phyloP scores from a whole-genome alignment of 2,797 vertebrate species.

The Pseudochromis fuscus region DNA sequence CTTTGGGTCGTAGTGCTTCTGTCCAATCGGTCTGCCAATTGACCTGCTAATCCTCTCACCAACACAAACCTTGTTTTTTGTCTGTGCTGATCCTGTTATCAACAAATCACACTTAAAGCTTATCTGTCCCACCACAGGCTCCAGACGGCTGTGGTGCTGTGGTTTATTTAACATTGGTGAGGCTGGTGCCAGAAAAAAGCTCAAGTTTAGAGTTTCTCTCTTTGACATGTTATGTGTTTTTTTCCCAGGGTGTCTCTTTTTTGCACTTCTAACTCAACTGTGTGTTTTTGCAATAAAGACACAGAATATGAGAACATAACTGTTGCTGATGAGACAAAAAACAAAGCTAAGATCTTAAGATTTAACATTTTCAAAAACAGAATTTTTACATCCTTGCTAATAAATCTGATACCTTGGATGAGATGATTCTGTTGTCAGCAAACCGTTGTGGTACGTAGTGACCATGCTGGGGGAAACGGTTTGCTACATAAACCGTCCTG shows the following conservation, averaged over 20 bases:
- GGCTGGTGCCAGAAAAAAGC: conserved; percentile 1
- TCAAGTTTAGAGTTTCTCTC: not conserved
- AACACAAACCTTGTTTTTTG: conserved; percentile 9
- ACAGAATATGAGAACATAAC: not conserved
- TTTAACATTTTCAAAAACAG: not conserved
- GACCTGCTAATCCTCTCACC: conserved; percentile 23
- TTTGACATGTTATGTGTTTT: not conserved
- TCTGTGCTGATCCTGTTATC: conserved; percentile 18
- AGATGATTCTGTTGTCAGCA: conserved; percentile 98
- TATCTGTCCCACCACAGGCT: conserved; percentile 4
- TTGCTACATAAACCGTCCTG: conserved; percentile 97
- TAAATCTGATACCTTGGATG: conserved; percentile 96
- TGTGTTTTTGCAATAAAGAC: not conserved
- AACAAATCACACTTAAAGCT: conserved; percentile 12
- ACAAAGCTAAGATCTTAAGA: not conserved
- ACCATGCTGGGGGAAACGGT: conserved; percentile 94
- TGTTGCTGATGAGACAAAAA: not conserved
- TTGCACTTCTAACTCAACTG: not conserved
- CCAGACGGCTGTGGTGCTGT: no score
- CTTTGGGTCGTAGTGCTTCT: conserved; percentile 26
- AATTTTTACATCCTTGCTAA: not conserved
- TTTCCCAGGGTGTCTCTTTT: no score
- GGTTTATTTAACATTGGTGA: not conserved
- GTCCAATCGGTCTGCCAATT: conserved; percentile 7
- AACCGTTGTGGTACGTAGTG: conserved; percentile 97